Percentiles rank a stretch among this genome's conserved stretches.
These are phyloP conservation scores for Pelmatolapia mariae DNA, from an alignment of 2,113 vertebrate species.

Conservation along the genomic window DNA sequence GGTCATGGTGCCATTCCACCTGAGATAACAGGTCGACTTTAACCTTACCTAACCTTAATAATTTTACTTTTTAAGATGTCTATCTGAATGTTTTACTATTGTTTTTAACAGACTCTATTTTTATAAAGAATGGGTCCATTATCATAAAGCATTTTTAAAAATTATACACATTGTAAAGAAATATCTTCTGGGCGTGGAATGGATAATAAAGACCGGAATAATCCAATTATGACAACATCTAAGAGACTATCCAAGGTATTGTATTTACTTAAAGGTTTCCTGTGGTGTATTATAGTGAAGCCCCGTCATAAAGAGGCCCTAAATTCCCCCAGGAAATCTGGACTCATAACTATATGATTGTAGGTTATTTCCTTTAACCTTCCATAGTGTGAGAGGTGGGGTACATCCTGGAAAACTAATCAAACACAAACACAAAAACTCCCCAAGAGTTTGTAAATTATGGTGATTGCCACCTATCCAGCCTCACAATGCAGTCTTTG, in stretches of 20 bases:
- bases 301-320: background rate
- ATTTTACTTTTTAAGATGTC: background rate
- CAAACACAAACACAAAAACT: background rate
- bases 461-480: background rate
- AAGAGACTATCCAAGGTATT: background rate
- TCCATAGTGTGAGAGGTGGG: background rate
- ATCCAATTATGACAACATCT: background rate
- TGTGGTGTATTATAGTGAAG: background rate
- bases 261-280: background rate
- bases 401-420: background rate
- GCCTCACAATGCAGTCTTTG: background rate
- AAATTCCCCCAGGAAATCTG: background rate
- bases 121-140: fast-evolving
- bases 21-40: background rate
- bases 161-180: background rate
- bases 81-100: background rate
- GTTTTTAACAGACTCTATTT: background rate
- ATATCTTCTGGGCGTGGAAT: background rate
- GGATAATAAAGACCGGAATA: background rate
- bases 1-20: constrained; percentile 14
- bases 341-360: background rate
- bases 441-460: background rate
- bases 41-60: background rate
- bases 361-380: background rate
- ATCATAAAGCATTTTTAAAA: background rate